Evolutionary conservation across 37 sponge, comb jelly and placozoan species (phyloP).

Genomic region (Hexactinellida sp.): DNA sequence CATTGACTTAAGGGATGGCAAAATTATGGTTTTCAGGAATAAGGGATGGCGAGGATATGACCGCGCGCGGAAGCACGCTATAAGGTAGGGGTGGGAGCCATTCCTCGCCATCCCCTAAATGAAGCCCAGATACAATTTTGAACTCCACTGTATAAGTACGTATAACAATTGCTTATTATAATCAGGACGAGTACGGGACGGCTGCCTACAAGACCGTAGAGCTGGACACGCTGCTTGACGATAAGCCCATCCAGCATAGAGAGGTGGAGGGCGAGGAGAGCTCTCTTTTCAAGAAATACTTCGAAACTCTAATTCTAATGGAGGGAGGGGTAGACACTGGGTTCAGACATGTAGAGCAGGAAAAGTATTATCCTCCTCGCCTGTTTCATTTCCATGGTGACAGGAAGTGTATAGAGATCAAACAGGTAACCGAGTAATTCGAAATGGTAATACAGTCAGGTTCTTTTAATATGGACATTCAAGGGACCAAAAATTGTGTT

Average conservation of each 20-base stretch:
- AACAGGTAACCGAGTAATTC: not conserved
- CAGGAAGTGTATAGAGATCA: conserved; percentile 20
- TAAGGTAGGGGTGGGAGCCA: too few species aligned
- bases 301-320: conserved; percentile 11
- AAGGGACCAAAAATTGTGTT: too few species aligned
- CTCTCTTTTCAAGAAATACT: conserved; percentile 34
- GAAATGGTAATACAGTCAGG: too few species aligned
- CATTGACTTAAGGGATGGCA: too few species aligned
- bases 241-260: conserved; percentile 46
- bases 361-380: conserved; percentile 79
- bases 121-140: too few species aligned
- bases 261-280: conserved; percentile 38
- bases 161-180: too few species aligned
- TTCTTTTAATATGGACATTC: too few species aligned
- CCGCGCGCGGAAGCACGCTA: too few species aligned
- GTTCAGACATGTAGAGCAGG: conserved; percentile 81
- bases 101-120: too few species aligned
- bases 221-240: conserved; percentile 81
- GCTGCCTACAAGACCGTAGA: conserved; percentile 99
- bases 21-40: too few species aligned
- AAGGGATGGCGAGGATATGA: too few species aligned
- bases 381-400: conserved; percentile 85
- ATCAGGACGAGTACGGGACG: conserved; percentile 96
- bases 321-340: conserved; percentile 71
- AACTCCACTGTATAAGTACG: too few species aligned